These are phyloP conservation scores for Gymnoscopelus braueri DNA, from an alignment of 2,797 vertebrate genomes.

Conservation along the genomic window DNA sequence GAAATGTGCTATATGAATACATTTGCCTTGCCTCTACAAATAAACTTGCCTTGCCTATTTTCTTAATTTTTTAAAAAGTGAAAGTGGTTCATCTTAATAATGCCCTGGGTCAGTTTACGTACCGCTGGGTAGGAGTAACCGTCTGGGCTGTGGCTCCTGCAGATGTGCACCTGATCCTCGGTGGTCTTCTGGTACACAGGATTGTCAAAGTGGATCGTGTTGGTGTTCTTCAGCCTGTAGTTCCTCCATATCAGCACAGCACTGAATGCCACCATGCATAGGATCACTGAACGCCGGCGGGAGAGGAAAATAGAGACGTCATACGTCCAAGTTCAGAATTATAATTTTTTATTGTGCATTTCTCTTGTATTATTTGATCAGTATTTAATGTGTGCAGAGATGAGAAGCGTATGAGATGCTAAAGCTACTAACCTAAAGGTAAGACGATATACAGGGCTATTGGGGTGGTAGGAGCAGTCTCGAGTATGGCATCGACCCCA, in stretches of 20 bases:
- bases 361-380: not conserved
- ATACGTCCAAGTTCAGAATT: not conserved
- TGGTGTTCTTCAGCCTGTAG: conserved; percentile 86
- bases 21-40: too few relatives aligned
- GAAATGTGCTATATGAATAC: too few relatives aligned
- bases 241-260: conserved; percentile 86
- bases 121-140: conserved; percentile 90
- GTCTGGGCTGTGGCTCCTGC: conserved; percentile 82
- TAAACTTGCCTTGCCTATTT: too few relatives aligned
- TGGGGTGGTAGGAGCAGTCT: conserved; percentile 35
- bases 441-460: conserved; percentile 78
- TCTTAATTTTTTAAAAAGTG: too few relatives aligned
- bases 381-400: not conserved
- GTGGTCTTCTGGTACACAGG: conserved; percentile 95
- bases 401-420: not conserved
- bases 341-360: not conserved
- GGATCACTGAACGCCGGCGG: conserved; percentile 66
- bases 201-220: conserved; percentile 93
- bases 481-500: conserved; percentile 18
- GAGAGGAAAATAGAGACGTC: not conserved
- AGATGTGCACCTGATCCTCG: conserved; percentile 89
- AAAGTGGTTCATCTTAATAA: too few relatives aligned
- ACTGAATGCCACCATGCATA: conserved; percentile 75
- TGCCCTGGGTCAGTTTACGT: conserved; percentile 35
- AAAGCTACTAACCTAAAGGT: conserved; percentile 82